phyloP scores from a whole-genome alignment of 2,888 invertebrate genomes.

The Meliscaeva auricollis region DNA sequence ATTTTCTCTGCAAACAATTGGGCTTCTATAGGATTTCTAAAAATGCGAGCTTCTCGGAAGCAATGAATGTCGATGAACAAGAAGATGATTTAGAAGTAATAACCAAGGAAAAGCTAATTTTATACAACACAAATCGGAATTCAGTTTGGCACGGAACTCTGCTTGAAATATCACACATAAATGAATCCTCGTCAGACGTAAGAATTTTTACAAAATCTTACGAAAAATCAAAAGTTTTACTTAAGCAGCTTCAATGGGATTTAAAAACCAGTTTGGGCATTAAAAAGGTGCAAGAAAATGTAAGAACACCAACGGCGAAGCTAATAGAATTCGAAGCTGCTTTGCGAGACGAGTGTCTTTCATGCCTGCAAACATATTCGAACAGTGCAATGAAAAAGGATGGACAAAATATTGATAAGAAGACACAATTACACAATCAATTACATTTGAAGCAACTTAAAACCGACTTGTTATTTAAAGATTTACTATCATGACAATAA shows the following conservation, averaged over 20 bases:
- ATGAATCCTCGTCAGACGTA: background rate
- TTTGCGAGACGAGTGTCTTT: slow-evolving; percentile 78
- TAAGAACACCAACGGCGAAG: background rate
- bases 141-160: slow-evolving; percentile 79
- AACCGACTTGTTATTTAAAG: slow-evolving; percentile 59
- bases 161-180: slow-evolving; percentile 72
- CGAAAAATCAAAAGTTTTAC: slow-evolving; percentile 77
- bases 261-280: slow-evolving; percentile 71
- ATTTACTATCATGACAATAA: slow-evolving; percentile 49
- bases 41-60: background rate
- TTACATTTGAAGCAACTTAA: slow-evolving; percentile 69
- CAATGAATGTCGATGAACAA: slow-evolving; percentile 40
- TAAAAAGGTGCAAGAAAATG: background rate
- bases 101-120: slow-evolving; percentile 59
- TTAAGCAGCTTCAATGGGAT: slow-evolving; percentile 78
- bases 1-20: slow-evolving; percentile 77
- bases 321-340: slow-evolving; percentile 78
- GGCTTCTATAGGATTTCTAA: slow-evolving; percentile 69
- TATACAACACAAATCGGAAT: slow-evolving; percentile 77
- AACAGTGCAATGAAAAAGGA: background rate
- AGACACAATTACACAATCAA: slow-evolving; percentile 23
- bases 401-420: background rate
- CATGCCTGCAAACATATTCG: slow-evolving; percentile 32
- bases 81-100: background rate
- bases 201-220: slow-evolving; percentile 78